Percentiles rank a stretch among this genome's conserved stretches.
Conservation (phyloP, 2,113 vertebrate genomes). For the Tauraco erythrolophus region DNA sequence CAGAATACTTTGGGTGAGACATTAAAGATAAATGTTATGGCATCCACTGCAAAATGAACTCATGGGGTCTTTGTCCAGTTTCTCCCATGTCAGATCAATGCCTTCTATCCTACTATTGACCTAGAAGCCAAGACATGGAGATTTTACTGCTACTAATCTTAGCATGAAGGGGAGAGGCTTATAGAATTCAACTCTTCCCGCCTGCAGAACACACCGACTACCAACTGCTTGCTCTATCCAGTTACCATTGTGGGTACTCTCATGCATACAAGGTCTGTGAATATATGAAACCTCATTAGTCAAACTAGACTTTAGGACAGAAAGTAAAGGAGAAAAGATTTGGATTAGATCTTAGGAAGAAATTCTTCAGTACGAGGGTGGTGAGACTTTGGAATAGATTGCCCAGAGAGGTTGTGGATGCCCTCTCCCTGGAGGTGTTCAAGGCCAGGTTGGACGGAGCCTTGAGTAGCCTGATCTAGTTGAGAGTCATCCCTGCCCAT, state of each 20-base stretch:
- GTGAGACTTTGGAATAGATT: too few species aligned
- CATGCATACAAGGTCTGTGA: neutral
- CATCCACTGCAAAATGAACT: neutral
- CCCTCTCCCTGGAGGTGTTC: too few species aligned
- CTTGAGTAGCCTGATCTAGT: too few species aligned
- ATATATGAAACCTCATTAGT: neutral
- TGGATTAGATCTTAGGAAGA: too few species aligned
- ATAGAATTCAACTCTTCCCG: neutral
- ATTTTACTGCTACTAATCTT: neutral
- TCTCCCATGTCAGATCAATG: neutral
- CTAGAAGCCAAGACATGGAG: neutral
- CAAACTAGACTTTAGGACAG: neutral
- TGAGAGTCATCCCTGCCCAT: too few species aligned
- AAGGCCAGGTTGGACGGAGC: too few species aligned
- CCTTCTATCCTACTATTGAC: neutral
- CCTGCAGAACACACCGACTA: neutral
- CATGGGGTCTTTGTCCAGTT: neutral
- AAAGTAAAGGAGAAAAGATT: too few species aligned
- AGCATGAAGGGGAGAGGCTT: neutral
- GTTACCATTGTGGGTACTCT: fast-evolving
- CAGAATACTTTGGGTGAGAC: neutral
- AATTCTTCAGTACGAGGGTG: too few species aligned
- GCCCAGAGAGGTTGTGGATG: too few species aligned
- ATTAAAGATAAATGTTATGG: neutral
- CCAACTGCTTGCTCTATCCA: neutral